Conservation (phyloP, 2,113 vertebrate genomes). For the Brachyhypopomus occidentalis region DNA sequence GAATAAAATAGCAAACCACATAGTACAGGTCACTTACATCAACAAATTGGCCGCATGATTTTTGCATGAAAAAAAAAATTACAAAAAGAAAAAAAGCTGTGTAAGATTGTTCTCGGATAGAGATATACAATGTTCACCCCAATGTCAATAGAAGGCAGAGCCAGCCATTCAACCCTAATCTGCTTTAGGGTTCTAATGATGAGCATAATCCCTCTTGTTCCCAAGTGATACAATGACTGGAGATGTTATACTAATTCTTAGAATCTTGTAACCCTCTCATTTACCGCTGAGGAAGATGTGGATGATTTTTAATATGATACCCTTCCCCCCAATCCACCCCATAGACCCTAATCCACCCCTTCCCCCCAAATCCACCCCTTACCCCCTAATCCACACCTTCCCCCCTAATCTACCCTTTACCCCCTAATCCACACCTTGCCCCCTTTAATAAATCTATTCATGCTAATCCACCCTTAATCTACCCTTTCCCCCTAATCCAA, state of each 20-base stretch:
- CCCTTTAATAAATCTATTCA: too few relatives aligned
- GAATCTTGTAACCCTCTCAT: slow-evolving; percentile 55
- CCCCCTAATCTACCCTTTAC: too few relatives aligned
- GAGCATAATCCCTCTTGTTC: slow-evolving; percentile 40
- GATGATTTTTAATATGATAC: slow-evolving; percentile 44
- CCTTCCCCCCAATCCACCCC: neutral
- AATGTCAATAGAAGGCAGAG: slow-evolving; percentile 42
- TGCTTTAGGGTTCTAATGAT: slow-evolving; percentile 45
- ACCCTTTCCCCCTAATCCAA: slow-evolving; percentile 1
- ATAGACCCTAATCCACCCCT: too few relatives aligned
- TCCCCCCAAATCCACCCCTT: too few relatives aligned
- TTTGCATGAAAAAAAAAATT: slow-evolving; percentile 99
- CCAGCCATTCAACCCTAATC: slow-evolving; percentile 46
- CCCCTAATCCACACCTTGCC: too few relatives aligned
- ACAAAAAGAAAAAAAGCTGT: slow-evolving; percentile 97
- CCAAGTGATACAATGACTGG: slow-evolving; percentile 50
- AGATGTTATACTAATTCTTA: slow-evolving; percentile 59
- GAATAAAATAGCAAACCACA: slow-evolving; percentile 93
- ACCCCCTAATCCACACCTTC: too few relatives aligned
- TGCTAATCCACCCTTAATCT: too few relatives aligned
- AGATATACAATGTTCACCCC: slow-evolving; percentile 70
- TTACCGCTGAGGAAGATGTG: slow-evolving; percentile 53
- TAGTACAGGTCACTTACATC: slow-evolving; percentile 98
- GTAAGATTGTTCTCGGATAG: slow-evolving; percentile 91
- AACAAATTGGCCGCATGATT: slow-evolving; percentile 98